phyloP scores from a whole-genome alignment of 2,888 invertebrate genomes.

The Isotomurus palustris region DNA sequence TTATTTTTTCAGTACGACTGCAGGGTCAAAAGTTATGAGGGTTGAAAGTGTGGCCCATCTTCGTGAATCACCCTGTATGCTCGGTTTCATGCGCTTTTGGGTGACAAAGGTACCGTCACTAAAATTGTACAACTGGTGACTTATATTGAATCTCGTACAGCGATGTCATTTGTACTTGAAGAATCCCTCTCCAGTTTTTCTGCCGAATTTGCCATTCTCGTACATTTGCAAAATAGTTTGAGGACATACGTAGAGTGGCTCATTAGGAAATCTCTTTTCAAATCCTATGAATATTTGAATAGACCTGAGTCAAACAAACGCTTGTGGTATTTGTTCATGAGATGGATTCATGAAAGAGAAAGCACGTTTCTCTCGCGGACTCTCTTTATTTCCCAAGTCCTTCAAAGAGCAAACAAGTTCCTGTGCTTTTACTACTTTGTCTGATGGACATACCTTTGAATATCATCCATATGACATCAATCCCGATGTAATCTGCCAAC shows the following conservation, averaged over 20 bases:
- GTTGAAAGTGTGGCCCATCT: background rate
- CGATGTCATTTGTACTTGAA: slow-evolving; percentile 51
- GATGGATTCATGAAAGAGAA: no score
- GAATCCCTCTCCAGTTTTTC: slow-evolving; percentile 58
- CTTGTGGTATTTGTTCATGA: no score
- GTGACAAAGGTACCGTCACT: background rate
- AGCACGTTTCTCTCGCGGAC: no score
- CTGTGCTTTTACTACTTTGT: no score
- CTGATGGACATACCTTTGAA: slow-evolving; percentile 20
- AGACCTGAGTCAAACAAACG: no score
- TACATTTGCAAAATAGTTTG: slow-evolving; percentile 52
- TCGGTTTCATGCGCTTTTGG: background rate
- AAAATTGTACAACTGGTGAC: no score
- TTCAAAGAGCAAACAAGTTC: no score
- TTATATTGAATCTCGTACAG: no score
- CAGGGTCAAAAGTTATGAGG: background rate
- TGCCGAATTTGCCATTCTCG: slow-evolving; percentile 55
- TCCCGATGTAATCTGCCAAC: slow-evolving; percentile 56
- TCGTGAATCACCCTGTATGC: background rate
- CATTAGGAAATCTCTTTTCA: slow-evolving; percentile 19
- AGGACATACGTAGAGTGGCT: slow-evolving; percentile 11
- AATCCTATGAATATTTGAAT: slow-evolving; percentile 26
- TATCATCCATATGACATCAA: slow-evolving; percentile 56
- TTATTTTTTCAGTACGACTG: no score
- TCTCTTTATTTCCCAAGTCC: no score